Conservation (phyloP, 2,888 invertebrate genomes). For the Julus scanicus region DNA sequence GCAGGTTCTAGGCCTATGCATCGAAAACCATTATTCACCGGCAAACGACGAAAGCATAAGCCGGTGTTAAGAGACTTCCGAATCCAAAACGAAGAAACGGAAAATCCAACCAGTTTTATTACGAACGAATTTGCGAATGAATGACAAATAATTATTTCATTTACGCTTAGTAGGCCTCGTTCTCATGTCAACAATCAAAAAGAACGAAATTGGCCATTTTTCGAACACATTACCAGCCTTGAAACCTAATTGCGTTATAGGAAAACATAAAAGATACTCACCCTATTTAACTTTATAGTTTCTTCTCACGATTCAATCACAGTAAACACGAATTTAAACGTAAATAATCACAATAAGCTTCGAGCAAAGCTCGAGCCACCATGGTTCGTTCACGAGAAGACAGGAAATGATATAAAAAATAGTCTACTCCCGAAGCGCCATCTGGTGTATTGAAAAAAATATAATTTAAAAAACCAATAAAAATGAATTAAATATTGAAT, state of each 20-base stretch:
- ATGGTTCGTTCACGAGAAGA: neutral
- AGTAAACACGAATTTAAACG: constrained; percentile 23
- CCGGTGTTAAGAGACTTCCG: neutral
- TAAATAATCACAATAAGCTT: constrained; percentile 30
- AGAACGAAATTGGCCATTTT: neutral
- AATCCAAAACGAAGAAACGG: neutral
- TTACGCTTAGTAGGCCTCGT: neutral
- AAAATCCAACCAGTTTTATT: neutral
- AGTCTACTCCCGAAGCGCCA: neutral
- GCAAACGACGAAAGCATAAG: neutral
- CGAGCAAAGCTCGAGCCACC: constrained; percentile 32
- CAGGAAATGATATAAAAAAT: neutral
- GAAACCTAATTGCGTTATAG: neutral
- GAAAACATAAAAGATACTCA: neutral
- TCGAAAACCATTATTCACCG: neutral
- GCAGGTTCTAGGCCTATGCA: neutral
- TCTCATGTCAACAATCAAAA: constrained; percentile 37
- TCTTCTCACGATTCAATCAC: neutral
- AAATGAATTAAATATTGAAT: neutral
- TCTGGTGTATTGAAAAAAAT: neutral
- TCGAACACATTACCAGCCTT: neutral
- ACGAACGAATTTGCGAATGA: neutral
- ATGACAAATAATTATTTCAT: neutral
- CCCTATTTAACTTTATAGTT: neutral
- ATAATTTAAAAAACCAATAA: neutral